A percentile compares a stretch with the other conserved stretches of the same genome.
Evolutionary conservation across 2,888 invertebrate genomes (phyloP).

Genomic region (Dendrolimus houi): DNA sequence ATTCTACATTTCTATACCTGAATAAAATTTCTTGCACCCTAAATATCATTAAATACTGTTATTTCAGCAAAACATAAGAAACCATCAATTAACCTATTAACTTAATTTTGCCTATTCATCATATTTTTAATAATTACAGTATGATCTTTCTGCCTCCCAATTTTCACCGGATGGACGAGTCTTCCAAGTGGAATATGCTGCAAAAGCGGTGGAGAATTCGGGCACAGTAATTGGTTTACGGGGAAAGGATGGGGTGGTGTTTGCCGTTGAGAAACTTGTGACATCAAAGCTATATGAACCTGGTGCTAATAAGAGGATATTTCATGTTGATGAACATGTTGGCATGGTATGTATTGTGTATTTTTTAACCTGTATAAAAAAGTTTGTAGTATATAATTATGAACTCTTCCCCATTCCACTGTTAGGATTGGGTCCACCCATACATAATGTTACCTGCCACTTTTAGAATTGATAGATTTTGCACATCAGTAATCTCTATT

Average conservation of each 20-base stretch:
- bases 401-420: not conserved
- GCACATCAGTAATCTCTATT: not conserved
- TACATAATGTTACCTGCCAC: not conserved
- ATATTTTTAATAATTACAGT: constrained; percentile 77
- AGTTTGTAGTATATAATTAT: not conserved
- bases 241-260: constrained; percentile 97
- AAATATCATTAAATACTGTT: too few relatives aligned
- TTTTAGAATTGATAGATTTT: not conserved
- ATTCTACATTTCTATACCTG: not conserved
- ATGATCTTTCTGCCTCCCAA: constrained; percentile 99
- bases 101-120: constrained; percentile 5
- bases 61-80: too few relatives aligned
- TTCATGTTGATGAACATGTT: constrained; percentile 94
- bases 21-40: too few relatives aligned
- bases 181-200: constrained; percentile 99
- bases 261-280: constrained; percentile 98
- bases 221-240: constrained; percentile 96
- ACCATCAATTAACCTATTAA: too few relatives aligned
- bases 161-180: constrained; percentile 99
- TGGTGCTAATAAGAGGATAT: constrained; percentile 93
- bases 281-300: constrained; percentile 95
- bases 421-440: not conserved
- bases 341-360: constrained; percentile 84
- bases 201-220: constrained; percentile 98
- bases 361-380: not conserved